Percentiles rank a stretch among this genome's conserved stretches.
Conservation (phyloP, 2,113 vertebrate species). For the Oxyruncus cristatus region DNA sequence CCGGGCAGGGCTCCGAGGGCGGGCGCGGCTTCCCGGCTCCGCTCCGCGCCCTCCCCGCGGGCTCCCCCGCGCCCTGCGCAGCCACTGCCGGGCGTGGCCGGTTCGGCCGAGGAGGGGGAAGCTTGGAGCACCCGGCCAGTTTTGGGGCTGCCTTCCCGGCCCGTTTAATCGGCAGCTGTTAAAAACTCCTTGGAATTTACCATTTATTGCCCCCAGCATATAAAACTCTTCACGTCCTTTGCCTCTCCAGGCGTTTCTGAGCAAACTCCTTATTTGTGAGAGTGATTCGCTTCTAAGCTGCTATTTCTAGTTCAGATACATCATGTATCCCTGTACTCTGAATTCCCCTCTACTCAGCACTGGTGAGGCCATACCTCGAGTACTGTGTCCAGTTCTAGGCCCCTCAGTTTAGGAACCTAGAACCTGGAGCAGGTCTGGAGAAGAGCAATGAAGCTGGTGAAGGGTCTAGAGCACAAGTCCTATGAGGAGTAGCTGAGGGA, state of each 20-base stretch:
- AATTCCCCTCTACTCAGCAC: not conserved
- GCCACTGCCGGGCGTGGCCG: not conserved
- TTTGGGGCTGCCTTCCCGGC: not conserved
- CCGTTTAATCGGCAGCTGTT: not conserved
- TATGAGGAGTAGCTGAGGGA: not conserved
- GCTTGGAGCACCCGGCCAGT: too few species aligned
- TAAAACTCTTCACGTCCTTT: not conserved
- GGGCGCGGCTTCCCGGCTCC: not conserved
- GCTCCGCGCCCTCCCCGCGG: not conserved
- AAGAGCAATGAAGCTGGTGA: not conserved
- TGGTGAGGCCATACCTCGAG: not conserved
- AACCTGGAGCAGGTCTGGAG: not conserved
- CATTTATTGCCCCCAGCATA: not conserved
- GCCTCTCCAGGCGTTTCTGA: not conserved
- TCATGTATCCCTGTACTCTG: accelerated
- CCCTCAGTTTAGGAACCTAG: not conserved
- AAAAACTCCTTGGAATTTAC: not conserved
- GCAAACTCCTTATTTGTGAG: not conserved
- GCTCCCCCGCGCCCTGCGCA: not conserved
- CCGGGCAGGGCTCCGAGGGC: not conserved
- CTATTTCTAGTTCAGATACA: not conserved
- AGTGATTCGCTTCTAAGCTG: not conserved
- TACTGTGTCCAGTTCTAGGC: not conserved
- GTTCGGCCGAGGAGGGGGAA: not conserved
- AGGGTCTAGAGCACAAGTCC: not conserved